A percentile compares a stretch with the other conserved stretches of the same genome.
phyloP scores from a whole-genome alignment of 2,888 invertebrate genomes.

The Tiliacea aurago region DNA sequence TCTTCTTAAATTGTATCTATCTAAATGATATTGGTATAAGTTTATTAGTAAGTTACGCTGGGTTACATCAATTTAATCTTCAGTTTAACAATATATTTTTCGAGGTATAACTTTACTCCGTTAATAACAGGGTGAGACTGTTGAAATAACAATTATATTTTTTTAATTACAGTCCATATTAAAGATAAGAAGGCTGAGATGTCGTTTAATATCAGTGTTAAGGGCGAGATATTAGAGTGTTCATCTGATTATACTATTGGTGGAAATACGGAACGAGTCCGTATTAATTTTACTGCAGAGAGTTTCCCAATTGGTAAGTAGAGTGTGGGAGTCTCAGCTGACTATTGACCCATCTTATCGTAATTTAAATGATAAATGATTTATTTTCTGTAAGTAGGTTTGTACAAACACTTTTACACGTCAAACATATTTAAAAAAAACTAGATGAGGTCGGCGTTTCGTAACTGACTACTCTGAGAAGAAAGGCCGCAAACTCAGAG shows the following conservation, averaged over 20 bases:
- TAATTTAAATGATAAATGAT: no score
- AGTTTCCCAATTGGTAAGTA: conserved; percentile 2
- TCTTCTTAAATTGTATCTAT: no score
- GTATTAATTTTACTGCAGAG: background rate
- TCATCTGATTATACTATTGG: accelerated
- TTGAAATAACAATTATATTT: background rate
- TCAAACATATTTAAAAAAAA: no score
- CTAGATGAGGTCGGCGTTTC: no score
- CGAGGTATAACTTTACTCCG: background rate
- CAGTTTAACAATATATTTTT: background rate
- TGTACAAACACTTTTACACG: no score
- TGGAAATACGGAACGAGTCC: accelerated
- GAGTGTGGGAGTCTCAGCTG: conserved; percentile 2
- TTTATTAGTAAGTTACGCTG: no score
- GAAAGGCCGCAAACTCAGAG: no score
- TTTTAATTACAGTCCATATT: background rate
- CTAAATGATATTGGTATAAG: no score
- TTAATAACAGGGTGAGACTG: background rate
- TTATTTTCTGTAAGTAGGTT: no score
- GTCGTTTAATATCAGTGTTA: accelerated
- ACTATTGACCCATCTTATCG: background rate
- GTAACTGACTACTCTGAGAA: no score
- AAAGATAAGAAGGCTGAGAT: accelerated
- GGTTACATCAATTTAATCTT: no score
- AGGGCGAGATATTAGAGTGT: accelerated